These are phyloP conservation scores for Epiblema foenella DNA, from an alignment of 2,888 invertebrate species.

Conservation along the genomic window DNA sequence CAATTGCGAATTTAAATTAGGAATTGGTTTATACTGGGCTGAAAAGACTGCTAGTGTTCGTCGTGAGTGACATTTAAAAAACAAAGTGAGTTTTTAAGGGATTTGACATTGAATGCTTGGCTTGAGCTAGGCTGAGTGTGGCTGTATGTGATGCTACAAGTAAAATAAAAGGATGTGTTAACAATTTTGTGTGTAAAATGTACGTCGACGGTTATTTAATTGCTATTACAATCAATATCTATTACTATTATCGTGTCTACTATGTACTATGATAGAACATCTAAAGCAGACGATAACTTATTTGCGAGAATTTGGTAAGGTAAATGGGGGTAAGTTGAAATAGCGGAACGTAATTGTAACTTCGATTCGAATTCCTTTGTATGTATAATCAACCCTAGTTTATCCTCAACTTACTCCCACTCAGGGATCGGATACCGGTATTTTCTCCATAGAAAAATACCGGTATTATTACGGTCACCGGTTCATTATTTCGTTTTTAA, in stretches of 20 bases:
- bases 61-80: slow-evolving; percentile 8
- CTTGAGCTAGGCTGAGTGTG: slow-evolving; percentile 19
- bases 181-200: slow-evolving; percentile 28
- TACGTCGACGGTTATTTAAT: slow-evolving; percentile 22
- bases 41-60: slow-evolving; percentile 12
- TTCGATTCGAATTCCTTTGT: not conserved
- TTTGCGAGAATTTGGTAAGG: not conserved
- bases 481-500: too few relatives aligned
- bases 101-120: slow-evolving; percentile 18
- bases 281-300: not conserved
- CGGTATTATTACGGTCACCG: too few relatives aligned
- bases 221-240: slow-evolving; percentile 26
- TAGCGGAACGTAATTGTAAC: not conserved
- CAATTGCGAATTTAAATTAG: slow-evolving; percentile 19
- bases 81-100: slow-evolving; percentile 13
- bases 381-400: not conserved
- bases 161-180: slow-evolving; percentile 25
- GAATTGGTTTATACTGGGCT: slow-evolving; percentile 33
- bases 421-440: too few relatives aligned
- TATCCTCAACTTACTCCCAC: not conserved
- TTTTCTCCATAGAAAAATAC: too few relatives aligned
- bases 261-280: not conserved
- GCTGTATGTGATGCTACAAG: slow-evolving; percentile 19
- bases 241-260: slow-evolving; percentile 34
- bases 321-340: slow-evolving; percentile 3